These are phyloP conservation scores for Mimachlamys varia DNA, from an alignment of 2,888 invertebrate species.

Conservation along the genomic window DNA sequence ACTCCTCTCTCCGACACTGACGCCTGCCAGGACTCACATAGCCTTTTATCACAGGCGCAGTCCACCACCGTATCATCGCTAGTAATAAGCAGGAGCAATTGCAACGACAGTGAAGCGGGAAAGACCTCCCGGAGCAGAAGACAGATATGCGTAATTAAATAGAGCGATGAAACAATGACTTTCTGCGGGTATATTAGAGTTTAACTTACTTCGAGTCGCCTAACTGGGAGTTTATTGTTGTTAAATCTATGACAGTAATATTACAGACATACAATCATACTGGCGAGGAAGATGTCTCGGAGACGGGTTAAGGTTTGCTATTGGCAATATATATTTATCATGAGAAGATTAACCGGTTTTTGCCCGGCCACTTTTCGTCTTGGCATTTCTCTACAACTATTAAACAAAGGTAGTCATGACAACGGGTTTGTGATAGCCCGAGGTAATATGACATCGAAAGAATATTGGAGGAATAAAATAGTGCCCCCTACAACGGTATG, in stretches of 20 bases:
- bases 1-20: constrained; percentile 14
- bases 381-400: neutral
- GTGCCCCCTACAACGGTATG: no score
- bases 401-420: neutral
- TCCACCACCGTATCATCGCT: neutral
- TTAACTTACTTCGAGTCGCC: neutral
- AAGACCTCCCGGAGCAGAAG: neutral
- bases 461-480: no score
- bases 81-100: neutral
- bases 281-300: neutral
- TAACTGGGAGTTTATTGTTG: no score
- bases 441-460: neutral
- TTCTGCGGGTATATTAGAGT: neutral
- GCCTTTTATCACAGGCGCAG: constrained; percentile 7
- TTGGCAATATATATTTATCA: neutral
- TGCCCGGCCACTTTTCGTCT: neutral
- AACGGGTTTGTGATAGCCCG: neutral
- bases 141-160: neutral
- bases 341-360: neutral
- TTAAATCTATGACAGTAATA: no score
- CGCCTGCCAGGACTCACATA: neutral
- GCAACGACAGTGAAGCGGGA: neutral
- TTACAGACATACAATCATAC: no score
- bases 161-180: neutral
- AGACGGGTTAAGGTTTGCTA: neutral